phyloP scores from a whole-genome alignment of 1,140 invertebrate species.

The Antheraea pernyi region DNA sequence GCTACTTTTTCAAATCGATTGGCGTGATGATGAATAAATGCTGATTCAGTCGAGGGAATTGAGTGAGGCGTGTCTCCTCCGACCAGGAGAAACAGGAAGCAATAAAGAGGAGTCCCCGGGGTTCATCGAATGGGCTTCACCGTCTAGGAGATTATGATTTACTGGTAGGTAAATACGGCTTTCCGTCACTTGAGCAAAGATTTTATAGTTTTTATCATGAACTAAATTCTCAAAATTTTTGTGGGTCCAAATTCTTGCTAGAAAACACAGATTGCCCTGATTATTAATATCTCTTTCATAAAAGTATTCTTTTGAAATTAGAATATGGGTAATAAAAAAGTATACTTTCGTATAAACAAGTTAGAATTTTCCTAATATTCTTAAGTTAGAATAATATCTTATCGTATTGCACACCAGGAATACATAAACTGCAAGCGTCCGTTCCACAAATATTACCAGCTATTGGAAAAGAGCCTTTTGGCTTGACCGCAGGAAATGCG shows the following conservation, averaged over 20 bases:
- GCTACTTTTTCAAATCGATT: not conserved
- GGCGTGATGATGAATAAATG: not conserved
- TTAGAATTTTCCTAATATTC: not conserved
- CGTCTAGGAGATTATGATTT: constrained; percentile 69
- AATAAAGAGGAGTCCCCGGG: constrained; percentile 59
- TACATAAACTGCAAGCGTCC: constrained; percentile 52
- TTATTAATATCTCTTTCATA: no score
- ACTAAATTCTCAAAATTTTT: no score
- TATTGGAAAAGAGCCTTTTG: constrained; percentile 70
- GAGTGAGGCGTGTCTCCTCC: constrained; percentile 39
- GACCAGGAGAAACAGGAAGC: constrained; percentile 72
- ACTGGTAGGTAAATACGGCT: constrained; percentile 34
- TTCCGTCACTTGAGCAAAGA: no score
- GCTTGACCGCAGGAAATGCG: constrained; percentile 77
- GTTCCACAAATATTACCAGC: constrained; percentile 41
- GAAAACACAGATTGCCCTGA: no score
- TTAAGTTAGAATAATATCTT: not conserved
- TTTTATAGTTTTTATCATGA: no score
- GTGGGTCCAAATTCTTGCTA: no score
- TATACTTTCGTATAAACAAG: no score
- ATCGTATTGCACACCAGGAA: constrained; percentile 41
- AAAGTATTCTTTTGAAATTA: no score
- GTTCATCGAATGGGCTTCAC: constrained; percentile 28
- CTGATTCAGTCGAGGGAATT: constrained; percentile 32
- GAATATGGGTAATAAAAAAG: no score